phyloP scores from a whole-genome alignment of 2,888 invertebrate species.

The Fragum whitleyi region DNA sequence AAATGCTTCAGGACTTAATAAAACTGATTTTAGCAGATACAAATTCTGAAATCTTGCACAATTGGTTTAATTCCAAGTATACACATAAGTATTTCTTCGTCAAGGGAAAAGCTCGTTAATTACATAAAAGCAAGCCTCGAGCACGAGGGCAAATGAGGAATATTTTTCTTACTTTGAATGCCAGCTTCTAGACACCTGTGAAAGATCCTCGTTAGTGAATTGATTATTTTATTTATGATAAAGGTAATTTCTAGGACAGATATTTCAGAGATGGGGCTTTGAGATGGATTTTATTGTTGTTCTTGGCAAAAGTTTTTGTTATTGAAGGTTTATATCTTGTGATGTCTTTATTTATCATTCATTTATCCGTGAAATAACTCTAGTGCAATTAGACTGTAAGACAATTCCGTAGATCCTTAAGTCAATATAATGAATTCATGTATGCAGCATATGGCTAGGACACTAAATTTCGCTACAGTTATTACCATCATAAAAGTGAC shows the following conservation, averaged over 20 bases:
- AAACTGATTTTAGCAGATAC: no score
- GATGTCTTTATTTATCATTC: conserved; percentile 4
- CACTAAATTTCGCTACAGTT: no score
- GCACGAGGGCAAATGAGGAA: not conserved
- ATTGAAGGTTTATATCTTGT: not conserved
- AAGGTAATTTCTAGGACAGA: conserved; percentile 27
- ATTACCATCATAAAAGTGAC: no score
- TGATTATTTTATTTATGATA: conserved; percentile 30
- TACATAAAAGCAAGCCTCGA: not conserved
- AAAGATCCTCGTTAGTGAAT: not conserved
- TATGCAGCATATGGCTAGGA: no score
- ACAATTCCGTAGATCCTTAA: no score
- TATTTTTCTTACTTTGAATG: not conserved
- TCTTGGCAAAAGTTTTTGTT: not conserved
- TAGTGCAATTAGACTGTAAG: not conserved
- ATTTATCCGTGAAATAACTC: not conserved
- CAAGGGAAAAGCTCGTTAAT: not conserved
- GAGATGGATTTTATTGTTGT: conserved; percentile 1
- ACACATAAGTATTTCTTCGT: no score
- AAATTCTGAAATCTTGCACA: no score
- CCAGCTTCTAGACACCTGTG: conserved; percentile 15
- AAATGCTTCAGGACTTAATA: no score
- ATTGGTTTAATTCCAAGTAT: no score
- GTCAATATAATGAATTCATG: no score
- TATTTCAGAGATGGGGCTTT: not conserved